These are phyloP conservation scores for Phalacrocorax pelagicus DNA, from an alignment of 2,113 vertebrate genomes.

Conservation along the genomic window DNA sequence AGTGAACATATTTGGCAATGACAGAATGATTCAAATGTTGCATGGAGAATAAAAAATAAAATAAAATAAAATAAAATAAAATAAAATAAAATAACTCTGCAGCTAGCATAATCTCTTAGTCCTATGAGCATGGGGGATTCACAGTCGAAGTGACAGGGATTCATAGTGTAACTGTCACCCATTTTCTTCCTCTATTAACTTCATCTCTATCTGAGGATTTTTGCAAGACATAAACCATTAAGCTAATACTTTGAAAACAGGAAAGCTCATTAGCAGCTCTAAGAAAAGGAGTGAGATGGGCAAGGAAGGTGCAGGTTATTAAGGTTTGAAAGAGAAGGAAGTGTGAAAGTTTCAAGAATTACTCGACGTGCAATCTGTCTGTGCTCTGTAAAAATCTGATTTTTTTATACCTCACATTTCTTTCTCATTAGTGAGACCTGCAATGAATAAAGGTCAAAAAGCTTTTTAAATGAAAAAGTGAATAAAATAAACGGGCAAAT, in stretches of 20 bases:
- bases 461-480: neutral
- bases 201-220: neutral
- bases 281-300: neutral
- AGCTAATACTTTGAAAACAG: neutral
- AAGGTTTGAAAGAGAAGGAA: conserved; percentile 13
- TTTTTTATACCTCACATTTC: neutral
- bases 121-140: neutral
- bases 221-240: neutral
- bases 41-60: neutral
- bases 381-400: neutral
- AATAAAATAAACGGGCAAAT: neutral
- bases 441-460: neutral
- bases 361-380: neutral
- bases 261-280: conserved; percentile 42
- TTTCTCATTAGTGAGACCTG: neutral
- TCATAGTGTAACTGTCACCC: neutral
- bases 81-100: neutral
- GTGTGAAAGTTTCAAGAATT: neutral
- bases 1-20: neutral
- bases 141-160: neutral
- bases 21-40: neutral
- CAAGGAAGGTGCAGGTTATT: neutral
- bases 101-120: neutral
- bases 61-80: neutral
- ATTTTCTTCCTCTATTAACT: conserved; percentile 15